A percentile compares a stretch with the other conserved stretches of the same genome.
Evolutionary conservation across 2,113 vertebrate species (phyloP).

Genomic region (Sporophila hypoxantha): DNA sequence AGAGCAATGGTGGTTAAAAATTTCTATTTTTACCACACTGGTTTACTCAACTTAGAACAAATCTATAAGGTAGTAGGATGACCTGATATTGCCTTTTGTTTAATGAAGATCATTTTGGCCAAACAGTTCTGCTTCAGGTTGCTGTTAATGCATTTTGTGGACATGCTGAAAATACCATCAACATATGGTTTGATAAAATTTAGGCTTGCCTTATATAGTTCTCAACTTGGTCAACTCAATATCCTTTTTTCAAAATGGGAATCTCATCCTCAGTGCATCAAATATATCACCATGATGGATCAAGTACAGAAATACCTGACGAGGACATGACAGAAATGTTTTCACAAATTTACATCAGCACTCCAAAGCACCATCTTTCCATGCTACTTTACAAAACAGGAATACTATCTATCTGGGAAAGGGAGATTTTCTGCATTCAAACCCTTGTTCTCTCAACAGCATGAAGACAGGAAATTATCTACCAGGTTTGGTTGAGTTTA

Average conservation of each 20-base stretch:
- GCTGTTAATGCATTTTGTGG: neutral
- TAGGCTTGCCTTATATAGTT: neutral
- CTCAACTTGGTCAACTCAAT: neutral
- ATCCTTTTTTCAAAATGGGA: neutral
- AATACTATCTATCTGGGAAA: neutral
- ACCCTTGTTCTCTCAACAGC: neutral
- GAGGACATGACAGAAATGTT: neutral
- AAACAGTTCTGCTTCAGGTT: neutral
- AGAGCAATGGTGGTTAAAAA: neutral
- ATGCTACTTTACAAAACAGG: neutral
- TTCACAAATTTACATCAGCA: neutral
- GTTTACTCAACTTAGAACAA: neutral
- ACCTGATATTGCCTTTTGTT: neutral
- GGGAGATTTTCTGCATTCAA: neutral
- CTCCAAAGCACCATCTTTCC: neutral
- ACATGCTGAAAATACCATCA: neutral
- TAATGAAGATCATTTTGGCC: neutral
- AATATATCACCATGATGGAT: neutral
- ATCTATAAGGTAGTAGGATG: neutral
- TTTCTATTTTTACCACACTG: neutral
- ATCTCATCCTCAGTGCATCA: rapidly evolving
- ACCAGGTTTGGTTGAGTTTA: neutral
- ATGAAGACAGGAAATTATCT: neutral
- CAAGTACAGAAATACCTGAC: neutral
- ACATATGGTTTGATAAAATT: no score